Conservation (phyloP, 2,113 vertebrate genomes). For the Cyprinodon variegatus region DNA sequence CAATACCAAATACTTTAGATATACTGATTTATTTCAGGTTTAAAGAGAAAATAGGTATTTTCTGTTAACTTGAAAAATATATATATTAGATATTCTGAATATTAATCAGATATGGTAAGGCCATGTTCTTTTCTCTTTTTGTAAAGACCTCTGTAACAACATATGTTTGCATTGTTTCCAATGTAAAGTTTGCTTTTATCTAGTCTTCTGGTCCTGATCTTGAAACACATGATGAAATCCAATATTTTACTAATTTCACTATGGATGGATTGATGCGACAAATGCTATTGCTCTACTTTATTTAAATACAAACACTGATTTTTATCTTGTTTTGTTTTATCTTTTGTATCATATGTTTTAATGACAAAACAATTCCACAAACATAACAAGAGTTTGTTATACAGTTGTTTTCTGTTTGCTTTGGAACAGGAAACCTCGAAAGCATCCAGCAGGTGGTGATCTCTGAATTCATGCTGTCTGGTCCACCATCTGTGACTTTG, state of each 20-base stretch:
- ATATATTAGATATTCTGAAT: too few species aligned
- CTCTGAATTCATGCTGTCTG: conserved; percentile 7
- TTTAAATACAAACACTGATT: not conserved
- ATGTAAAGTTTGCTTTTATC: not conserved
- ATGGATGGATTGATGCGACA: not conserved
- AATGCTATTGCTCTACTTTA: not conserved
- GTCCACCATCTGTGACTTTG: conserved; percentile 8
- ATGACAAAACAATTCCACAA: not conserved
- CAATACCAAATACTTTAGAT: too few species aligned
- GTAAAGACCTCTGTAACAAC: too few species aligned
- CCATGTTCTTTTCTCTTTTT: too few species aligned
- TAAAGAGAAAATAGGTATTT: too few species aligned
- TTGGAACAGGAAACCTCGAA: not conserved
- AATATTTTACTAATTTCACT: not conserved
- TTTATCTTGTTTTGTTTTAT: not conserved
- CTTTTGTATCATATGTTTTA: not conserved
- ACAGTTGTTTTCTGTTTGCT: not conserved
- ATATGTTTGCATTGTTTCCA: too few species aligned
- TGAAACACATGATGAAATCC: not conserved
- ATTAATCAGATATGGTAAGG: too few species aligned
- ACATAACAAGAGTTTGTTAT: not conserved
- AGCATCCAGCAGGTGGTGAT: conserved; percentile 54
- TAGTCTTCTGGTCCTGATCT: not conserved
- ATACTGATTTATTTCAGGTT: too few species aligned
- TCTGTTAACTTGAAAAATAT: too few species aligned